A percentile compares a stretch with the other conserved stretches of the same genome.
Conservation (phyloP, 2,113 vertebrate genomes). For the Microtus pennsylvanicus region DNA sequence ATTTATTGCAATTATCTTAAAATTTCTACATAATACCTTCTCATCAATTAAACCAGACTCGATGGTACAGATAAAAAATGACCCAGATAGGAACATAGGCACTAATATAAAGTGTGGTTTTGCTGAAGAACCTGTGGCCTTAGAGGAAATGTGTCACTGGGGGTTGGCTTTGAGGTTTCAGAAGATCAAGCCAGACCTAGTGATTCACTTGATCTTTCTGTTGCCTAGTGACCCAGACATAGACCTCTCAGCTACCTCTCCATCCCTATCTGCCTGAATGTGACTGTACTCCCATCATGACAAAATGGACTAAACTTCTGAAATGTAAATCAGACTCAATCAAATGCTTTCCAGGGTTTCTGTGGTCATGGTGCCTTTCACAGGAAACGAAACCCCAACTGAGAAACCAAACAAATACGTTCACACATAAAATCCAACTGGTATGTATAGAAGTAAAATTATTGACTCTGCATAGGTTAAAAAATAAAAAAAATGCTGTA, state of each 20-base stretch:
- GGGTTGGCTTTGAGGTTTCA: background rate
- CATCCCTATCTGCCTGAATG: too few species aligned
- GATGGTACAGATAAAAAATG: background rate
- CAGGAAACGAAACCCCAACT: background rate
- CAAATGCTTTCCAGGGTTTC: background rate
- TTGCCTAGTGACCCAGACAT: background rate
- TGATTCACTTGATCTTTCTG: background rate
- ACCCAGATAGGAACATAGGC: fast-evolving
- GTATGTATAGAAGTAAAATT: background rate
- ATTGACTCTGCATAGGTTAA: background rate
- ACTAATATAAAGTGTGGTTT: background rate
- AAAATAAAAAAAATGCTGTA: background rate
- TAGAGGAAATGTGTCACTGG: background rate
- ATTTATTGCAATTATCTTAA: background rate
- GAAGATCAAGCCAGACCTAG: background rate
- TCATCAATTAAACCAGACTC: background rate
- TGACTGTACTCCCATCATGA: too few species aligned
- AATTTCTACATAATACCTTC: background rate
- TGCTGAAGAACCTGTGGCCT: background rate
- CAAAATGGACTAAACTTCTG: background rate
- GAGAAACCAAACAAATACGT: background rate
- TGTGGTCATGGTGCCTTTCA: background rate
- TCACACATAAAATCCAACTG: background rate
- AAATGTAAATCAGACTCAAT: background rate
- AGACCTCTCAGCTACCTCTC: background rate